A percentile compares a stretch with the other conserved stretches of the same genome.
Conservation (phyloP, 2,888 invertebrate genomes). For the Acrobasis suavella region DNA sequence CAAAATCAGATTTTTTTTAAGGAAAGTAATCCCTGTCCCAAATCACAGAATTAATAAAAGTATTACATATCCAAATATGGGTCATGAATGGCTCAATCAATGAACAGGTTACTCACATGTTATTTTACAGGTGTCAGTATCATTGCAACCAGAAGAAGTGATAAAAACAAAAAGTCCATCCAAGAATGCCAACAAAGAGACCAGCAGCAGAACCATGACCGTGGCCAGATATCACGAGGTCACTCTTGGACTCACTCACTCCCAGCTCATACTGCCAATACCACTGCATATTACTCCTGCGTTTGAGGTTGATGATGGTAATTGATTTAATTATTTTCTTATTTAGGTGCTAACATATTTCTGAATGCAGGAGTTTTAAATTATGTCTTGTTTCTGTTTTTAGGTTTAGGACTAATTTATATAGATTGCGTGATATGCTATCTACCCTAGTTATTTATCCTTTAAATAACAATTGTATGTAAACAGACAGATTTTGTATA, state of each 20-base stretch:
- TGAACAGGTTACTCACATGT: background rate
- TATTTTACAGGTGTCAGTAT: slow-evolving; percentile 86
- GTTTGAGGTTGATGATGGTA: slow-evolving; percentile 95
- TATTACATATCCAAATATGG: too few relatives aligned
- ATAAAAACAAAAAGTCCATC: slow-evolving; percentile 71
- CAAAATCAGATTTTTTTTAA: too few relatives aligned
- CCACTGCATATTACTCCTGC: slow-evolving; percentile 97
- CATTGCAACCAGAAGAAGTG: slow-evolving; percentile 96
- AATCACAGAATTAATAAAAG: too few relatives aligned
- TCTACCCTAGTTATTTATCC: too few relatives aligned
- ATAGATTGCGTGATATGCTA: too few relatives aligned
- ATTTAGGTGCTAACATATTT: too few relatives aligned
- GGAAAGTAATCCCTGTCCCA: too few relatives aligned
- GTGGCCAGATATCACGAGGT: slow-evolving; percentile 96
- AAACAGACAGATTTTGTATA: too few relatives aligned
- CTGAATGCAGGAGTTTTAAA: too few relatives aligned
- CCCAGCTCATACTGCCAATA: slow-evolving; percentile 95
- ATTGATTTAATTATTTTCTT: slow-evolving; percentile 26
- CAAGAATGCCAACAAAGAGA: slow-evolving; percentile 65
- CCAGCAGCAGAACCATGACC: slow-evolving; percentile 85
- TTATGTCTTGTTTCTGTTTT: background rate
- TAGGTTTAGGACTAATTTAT: too few relatives aligned
- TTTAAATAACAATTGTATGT: too few relatives aligned
- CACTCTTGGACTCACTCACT: slow-evolving; percentile 92
- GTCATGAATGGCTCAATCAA: too few relatives aligned